Conservation (phyloP, 1,140 invertebrate species). For the Dreissena polymorpha region DNA sequence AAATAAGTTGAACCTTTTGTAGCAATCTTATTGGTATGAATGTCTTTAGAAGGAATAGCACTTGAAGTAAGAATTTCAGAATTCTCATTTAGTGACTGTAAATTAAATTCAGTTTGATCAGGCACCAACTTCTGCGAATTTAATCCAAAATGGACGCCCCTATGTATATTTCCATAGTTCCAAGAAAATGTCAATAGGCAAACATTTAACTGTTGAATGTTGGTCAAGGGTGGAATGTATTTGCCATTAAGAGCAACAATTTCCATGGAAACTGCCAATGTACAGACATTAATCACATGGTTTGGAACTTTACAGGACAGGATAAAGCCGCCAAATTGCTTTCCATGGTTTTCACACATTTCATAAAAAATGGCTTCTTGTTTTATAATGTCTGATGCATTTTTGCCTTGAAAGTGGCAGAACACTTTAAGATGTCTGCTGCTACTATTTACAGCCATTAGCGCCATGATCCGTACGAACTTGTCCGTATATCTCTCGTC, state of each 20-base stretch:
- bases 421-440: conserved; percentile 49
- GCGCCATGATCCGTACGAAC: conserved; percentile 60
- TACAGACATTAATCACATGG: conserved; percentile 41
- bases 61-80: neutral
- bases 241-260: conserved; percentile 6
- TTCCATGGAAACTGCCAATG: conserved; percentile 45
- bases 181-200: neutral
- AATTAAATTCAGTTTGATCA: neutral
- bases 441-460: conserved; percentile 40
- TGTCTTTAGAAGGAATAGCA: neutral
- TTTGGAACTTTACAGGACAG: conserved; percentile 67
- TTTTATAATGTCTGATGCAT: neutral
- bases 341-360: conserved; percentile 77
- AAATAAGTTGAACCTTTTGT: neutral
- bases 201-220: conserved; percentile 2
- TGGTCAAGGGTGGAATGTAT: conserved; percentile 5
- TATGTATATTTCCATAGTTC: too few species aligned
- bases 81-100: conserved; percentile 1
- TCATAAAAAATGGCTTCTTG: conserved; percentile 56
- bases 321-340: conserved; percentile 72
- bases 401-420: conserved; percentile 53
- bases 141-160: neutral
- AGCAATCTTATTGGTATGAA: neutral
- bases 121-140: neutral
- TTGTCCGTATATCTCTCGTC: conserved; percentile 44